Conservation (phyloP, 1,140 invertebrate genomes). For the Bombus confusus region DNA sequence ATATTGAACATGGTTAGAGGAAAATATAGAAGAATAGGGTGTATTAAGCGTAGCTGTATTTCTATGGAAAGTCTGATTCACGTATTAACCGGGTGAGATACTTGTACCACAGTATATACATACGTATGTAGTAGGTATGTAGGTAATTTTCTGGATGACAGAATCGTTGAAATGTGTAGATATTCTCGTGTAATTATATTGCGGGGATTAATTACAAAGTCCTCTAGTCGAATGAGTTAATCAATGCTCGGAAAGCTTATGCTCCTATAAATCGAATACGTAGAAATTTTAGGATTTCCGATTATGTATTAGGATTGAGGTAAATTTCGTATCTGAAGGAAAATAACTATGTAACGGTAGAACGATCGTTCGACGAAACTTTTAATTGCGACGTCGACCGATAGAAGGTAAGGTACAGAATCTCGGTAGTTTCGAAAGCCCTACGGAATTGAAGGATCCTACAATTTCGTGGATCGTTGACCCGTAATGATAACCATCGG, state of each 20-base stretch:
- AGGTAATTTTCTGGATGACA: too few species aligned
- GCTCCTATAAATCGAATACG: not conserved
- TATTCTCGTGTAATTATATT: not conserved
- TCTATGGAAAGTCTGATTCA: too few species aligned
- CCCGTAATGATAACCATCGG: conserved; percentile 74
- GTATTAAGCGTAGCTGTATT: not conserved
- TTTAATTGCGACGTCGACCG: conserved; percentile 20
- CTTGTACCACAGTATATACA: too few species aligned
- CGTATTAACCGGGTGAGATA: too few species aligned
- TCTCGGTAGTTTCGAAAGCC: conserved; percentile 42
- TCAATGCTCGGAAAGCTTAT: not conserved
- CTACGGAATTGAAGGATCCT: conserved; percentile 56
- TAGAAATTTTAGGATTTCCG: not conserved
- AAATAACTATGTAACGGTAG: not conserved
- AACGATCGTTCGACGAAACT: not conserved
- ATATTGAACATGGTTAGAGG: not conserved
- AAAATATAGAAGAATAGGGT: not conserved
- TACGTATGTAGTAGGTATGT: too few species aligned
- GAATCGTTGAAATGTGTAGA: not conserved
- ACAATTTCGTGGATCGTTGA: conserved; percentile 79
- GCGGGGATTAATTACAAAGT: not conserved
- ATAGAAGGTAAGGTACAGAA: conserved; percentile 13
- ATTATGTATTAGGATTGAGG: too few species aligned
- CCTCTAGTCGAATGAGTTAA: not conserved
- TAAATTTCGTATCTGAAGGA: not conserved